Base-by-base conservation (phyloP, 2,797 vertebrate species). In the Ptychadena robeensis region DNA sequence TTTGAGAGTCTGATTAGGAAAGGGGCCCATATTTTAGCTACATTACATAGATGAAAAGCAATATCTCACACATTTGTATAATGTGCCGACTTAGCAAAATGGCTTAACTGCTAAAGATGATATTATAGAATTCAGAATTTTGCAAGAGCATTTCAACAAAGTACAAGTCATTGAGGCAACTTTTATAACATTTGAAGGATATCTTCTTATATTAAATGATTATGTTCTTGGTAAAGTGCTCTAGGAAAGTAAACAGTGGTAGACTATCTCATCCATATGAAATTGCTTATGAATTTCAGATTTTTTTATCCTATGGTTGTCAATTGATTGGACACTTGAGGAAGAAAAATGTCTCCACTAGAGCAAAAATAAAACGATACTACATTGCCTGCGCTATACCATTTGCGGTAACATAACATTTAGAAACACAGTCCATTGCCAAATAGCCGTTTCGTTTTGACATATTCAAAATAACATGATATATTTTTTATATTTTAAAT, bases 11-110 rank as follows among this genome's bases (percentile, higher is more conserved):
- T 83, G 32, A 85, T 76, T 75, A 78, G 25, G 0, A 22, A n/a
- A 44, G 72, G 86, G 71, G 18, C 1, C 86, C 31, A 88, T 40
- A 83, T 89, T 70, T 86, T 71, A 87, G 30, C 64, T 88, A 87
- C 88, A 86, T 65, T 85, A 48, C n/a, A 77, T 1, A 25, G 77
- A 87, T 82, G 65, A 88, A 84, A 79, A 85, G n/a, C 28, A 84
- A 65, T 85, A 81, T 75, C 65, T 87, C 75, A 86, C 27, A 63
- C 27, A 63, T 11, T 84, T 87, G 35, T 78, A 63, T 89, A 85
- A 82, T 81, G 86, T 85, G 27, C 40, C 34, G 79, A 88, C 81
- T 57, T 76, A 71, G 83, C 72, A 85, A 40, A 85, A 64, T 53
- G 31, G 25, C 35, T 72, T 9, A 32, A 73, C 12, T 67, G 40